Conservation (phyloP, 2,797 vertebrate species). For the Ciconia nigra region DNA sequence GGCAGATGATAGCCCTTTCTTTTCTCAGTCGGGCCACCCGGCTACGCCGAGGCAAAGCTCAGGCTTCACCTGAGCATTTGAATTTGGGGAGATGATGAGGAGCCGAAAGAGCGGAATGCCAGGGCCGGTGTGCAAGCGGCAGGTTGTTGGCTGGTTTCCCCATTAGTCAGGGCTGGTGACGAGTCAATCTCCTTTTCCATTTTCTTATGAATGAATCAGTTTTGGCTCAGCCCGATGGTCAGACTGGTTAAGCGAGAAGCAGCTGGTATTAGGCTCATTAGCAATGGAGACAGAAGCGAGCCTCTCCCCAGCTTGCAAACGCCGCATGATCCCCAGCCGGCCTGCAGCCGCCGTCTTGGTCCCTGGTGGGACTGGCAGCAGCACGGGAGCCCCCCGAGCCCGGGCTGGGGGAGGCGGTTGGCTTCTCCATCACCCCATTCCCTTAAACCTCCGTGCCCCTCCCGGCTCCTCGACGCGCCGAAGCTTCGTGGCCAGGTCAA, state of each 20-base stretch:
- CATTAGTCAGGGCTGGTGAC: background rate
- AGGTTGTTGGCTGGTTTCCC: slow-evolving; percentile 16
- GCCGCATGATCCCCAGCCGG: background rate
- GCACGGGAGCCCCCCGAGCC: background rate
- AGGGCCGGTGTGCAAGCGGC: background rate
- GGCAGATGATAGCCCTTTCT: background rate
- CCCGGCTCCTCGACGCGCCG: rapidly evolving
- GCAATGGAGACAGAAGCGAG: background rate
- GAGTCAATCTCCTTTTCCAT: slow-evolving; percentile 2
- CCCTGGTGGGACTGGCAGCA: background rate
- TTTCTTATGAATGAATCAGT: slow-evolving; percentile 47
- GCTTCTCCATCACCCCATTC: background rate
- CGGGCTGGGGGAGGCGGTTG: rapidly evolving
- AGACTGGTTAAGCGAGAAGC: slow-evolving; percentile 38
- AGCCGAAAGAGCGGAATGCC: background rate
- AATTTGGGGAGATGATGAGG: background rate
- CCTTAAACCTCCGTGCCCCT: background rate
- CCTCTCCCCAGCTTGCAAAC: background rate
- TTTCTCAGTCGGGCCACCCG: background rate
- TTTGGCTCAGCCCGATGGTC: slow-evolving; percentile 35
- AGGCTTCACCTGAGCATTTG: background rate
- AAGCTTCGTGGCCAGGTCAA: rapidly evolving
- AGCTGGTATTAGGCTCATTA: background rate
- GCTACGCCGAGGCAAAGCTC: rapidly evolving
- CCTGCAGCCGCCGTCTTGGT: rapidly evolving